Evolutionary conservation across 2,113 vertebrate genomes (phyloP).

Genomic region (Channa maculata): DNA sequence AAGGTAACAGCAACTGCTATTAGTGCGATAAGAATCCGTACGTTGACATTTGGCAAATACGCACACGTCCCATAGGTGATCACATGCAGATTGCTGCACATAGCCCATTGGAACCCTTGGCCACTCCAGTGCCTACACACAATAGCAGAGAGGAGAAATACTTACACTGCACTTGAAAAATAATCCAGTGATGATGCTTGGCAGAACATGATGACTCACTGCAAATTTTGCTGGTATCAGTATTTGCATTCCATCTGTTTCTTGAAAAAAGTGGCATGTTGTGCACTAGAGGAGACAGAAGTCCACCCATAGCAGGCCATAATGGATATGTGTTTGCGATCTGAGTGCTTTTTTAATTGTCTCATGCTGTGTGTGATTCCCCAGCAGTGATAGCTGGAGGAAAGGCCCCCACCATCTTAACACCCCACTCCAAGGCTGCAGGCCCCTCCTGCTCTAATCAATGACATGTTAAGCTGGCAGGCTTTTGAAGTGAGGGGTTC

Average conservation of each 20-base stretch:
- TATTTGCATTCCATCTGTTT: conserved; percentile 54
- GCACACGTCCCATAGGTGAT: no score
- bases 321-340: conserved; percentile 28
- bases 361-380: conserved; percentile 50
- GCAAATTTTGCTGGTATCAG: conserved; percentile 19
- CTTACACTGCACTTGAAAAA: conserved; percentile 26
- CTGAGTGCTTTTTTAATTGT: conserved; percentile 45
- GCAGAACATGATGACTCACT: conserved; percentile 33
- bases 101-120: no score
- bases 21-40: no score
- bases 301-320: conserved; percentile 1
- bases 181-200: conserved; percentile 12
- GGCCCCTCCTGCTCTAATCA: conserved; percentile 70
- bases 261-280: conserved; percentile 17
- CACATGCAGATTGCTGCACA: no score
- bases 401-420: conserved; percentile 20
- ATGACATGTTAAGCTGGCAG: conserved; percentile 78
- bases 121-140: conserved; percentile 15
- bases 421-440: conserved; percentile 24
- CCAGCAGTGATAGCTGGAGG: conserved; percentile 44
- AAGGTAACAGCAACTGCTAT: no score
- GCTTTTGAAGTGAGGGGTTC: conserved; percentile 74
- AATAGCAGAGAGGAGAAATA: conserved; percentile 17
- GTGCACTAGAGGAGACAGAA: conserved; percentile 4
- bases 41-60: no score